phyloP scores from a whole-genome alignment of 2,797 vertebrate genomes.

The Sebastes trivittatus region DNA sequence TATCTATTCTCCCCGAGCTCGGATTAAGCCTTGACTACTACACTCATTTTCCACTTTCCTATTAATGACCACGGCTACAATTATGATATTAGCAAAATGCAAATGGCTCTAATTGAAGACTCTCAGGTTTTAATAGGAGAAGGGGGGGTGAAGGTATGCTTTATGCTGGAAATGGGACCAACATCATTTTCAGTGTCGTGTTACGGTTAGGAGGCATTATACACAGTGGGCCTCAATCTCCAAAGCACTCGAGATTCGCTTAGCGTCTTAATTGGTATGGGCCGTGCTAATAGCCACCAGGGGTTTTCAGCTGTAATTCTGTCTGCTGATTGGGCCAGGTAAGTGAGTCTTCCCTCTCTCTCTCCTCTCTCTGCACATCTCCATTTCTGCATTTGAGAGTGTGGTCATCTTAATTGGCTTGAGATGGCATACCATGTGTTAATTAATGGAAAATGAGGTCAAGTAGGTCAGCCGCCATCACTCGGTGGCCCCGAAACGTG shows the following conservation, averaged over 20 bases:
- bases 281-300: constrained; percentile 81
- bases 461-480: constrained; percentile 66
- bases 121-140: constrained; percentile 82
- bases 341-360: constrained; percentile 48
- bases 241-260: constrained; percentile 85
- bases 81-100: constrained; percentile 87
- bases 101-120: constrained; percentile 86
- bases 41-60: constrained; percentile 82
- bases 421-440: constrained; percentile 69
- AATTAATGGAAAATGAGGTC: constrained; percentile 80
- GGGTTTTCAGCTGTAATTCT: constrained; percentile 74
- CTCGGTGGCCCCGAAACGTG: constrained; percentile 53
- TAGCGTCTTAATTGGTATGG: constrained; percentile 85
- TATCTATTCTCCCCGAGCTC: constrained; percentile 68
- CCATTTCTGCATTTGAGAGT: constrained; percentile 49
- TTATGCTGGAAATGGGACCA: constrained; percentile 75
- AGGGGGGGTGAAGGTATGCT: constrained; percentile 72
- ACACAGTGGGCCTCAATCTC: constrained; percentile 81
- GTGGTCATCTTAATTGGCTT: constrained; percentile 84
- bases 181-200: constrained; percentile 76
- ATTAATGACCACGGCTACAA: constrained; percentile 85
- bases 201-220: constrained; percentile 82
- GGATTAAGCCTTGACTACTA: constrained; percentile 72
- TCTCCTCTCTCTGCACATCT: constrained; percentile 13
- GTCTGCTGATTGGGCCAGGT: constrained; percentile 81